Base-by-base conservation (phyloP, 2,888 invertebrate genomes). In the Rhamphomyia laevipes region DNA sequence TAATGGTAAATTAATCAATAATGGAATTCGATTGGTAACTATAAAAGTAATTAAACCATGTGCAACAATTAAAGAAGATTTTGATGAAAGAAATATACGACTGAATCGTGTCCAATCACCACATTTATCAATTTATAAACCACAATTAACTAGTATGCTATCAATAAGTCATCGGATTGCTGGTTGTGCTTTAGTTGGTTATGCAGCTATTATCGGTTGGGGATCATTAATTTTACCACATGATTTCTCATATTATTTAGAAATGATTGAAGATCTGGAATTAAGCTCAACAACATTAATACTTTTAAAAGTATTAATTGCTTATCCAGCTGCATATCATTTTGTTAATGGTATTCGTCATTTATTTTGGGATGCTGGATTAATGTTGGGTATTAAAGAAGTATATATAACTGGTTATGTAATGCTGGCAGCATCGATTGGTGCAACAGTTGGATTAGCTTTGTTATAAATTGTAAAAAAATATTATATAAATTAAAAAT, bases 311-410 rank as follows among this genome's bases (percentile, higher is more conserved):
- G 76, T 79, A 49, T 48, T 77, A 4, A 61, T 90, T n/a, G 84
- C 85, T 3, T 78, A 84, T 58, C 90, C 90, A 4, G 74, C 86
- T 16, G 76, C 80, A 11, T 92, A 82, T 64, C 92, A 93, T 63
- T 78, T 81, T 52, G 77, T 77, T 52, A 91, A 90, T 66, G 93
- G 92, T 54, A 73, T 91, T 52, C 77, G 93, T 53, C 92, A 92
- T 75, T 74, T 93, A 70, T 78, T 83, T 51, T 86, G 86, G 86
- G 85, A 86, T 57, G 71, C 78, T 2, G 83, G 82, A 40, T 75
- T 75, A 60, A 80, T 79, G 52, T 70, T 86, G 40, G 73, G 78
- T 1, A 76, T 84, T 48, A 81, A 79, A 60, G 77, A 82, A 62
- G 82, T 86, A 1, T 82, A 84, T 57, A 61, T 69, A 12, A 83